Conservation (phyloP, 2,888 invertebrate genomes). For the Halocaridina rubra region DNA sequence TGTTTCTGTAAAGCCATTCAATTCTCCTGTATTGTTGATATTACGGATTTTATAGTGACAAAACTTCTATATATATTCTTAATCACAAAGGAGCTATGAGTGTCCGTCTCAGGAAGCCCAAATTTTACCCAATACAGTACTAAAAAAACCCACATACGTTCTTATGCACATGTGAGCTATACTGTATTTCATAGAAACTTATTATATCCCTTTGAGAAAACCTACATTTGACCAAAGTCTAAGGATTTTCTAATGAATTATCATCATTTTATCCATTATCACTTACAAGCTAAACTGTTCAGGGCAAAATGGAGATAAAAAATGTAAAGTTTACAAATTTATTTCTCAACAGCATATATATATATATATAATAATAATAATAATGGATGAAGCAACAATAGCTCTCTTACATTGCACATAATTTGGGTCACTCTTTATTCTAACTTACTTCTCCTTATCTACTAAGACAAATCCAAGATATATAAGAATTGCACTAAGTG, state of each 20-base stretch:
- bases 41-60: no score
- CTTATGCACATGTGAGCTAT: background rate
- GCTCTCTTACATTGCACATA: constrained; percentile 41
- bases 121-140: background rate
- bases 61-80: no score
- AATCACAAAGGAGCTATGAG: no score
- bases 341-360: constrained; percentile 50
- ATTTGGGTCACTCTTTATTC: background rate
- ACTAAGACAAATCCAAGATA: background rate
- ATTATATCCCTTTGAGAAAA: background rate
- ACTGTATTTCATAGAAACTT: background rate
- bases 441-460: background rate
- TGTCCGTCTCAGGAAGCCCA: no score
- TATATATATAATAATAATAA: no score
- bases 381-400: constrained; percentile 53
- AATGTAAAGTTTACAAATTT: constrained; percentile 51
- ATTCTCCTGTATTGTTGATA: no score
- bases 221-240: background rate
- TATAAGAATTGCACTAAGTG: background rate
- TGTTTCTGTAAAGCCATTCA: no score
- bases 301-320: constrained; percentile 38
- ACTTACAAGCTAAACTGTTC: background rate
- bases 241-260: background rate
- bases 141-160: background rate
- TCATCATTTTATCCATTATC: background rate